Evolutionary conservation across 2,888 invertebrate species (phyloP).

Genomic region (Tribolium freemani): DNA sequence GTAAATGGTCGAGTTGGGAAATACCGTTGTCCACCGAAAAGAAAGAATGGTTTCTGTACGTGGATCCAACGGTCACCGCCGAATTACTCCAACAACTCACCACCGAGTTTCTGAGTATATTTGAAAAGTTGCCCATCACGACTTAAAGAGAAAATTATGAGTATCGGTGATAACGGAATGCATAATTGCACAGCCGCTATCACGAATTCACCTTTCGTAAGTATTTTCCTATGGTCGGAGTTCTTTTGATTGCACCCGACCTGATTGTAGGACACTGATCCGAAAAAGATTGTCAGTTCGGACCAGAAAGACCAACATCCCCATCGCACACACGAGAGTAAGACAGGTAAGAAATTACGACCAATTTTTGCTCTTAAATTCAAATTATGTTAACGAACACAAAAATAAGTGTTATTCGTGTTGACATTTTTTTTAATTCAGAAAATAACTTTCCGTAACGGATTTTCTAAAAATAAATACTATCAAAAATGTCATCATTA

Average conservation of each 20-base stretch:
- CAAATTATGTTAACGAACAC: too few relatives aligned
- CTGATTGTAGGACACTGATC: conserved; percentile 58
- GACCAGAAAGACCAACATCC: conserved; percentile 57
- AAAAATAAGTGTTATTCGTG: too few relatives aligned
- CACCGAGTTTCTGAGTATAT: conserved; percentile 90
- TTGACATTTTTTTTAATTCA: too few relatives aligned
- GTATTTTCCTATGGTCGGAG: conserved; percentile 52
- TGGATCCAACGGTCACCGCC: conserved; percentile 89
- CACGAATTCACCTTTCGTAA: conserved; percentile 70
- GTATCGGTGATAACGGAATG: conserved; percentile 69
- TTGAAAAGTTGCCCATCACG: conserved; percentile 94
- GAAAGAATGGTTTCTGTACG: conserved; percentile 95
- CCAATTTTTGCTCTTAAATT: too few relatives aligned
- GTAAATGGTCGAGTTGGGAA: conserved; percentile 99
- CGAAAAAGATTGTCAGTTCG: conserved; percentile 52
- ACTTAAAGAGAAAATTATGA: conserved; percentile 90
- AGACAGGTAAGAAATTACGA: conserved; percentile 47
- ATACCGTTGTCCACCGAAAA: conserved; percentile 96
- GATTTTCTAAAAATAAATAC: too few relatives aligned
- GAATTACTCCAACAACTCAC: conserved; percentile 88
- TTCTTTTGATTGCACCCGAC: conserved; percentile 15
- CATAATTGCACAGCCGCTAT: conserved; percentile 59
- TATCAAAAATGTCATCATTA: too few relatives aligned
- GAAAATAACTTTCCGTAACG: too few relatives aligned
- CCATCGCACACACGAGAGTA: conserved; percentile 56